These are phyloP conservation scores for Speoplatyrhinus poulsoni DNA, from an alignment of 2,113 vertebrate genomes.

Conservation along the genomic window DNA sequence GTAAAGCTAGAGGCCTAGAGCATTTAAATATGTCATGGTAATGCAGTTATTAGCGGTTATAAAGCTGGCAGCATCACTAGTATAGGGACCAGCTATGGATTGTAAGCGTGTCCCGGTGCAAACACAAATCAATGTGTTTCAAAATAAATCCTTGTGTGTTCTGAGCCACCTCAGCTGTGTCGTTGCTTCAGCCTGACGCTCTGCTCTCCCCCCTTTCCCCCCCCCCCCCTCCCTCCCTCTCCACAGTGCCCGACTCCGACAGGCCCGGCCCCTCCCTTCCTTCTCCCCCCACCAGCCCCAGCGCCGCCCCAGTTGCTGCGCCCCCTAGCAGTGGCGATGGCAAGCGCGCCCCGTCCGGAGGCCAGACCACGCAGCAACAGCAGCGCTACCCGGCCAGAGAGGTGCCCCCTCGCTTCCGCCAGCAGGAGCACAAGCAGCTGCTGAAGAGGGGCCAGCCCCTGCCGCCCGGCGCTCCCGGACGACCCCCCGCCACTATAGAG, in stretches of 20 bases:
- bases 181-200: constrained; percentile 30
- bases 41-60: no score
- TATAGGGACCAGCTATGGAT: constrained; percentile 32
- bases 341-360: constrained; percentile 81
- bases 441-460: constrained; percentile 94
- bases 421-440: constrained; percentile 99
- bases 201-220: constrained; percentile 26
- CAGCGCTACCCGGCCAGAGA: constrained; percentile 93
- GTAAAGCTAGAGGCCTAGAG: no score
- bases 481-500: constrained; percentile 57
- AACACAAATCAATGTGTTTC: constrained; percentile 4
- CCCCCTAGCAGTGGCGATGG: constrained; percentile 91
- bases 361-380: constrained; percentile 70
- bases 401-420: constrained; percentile 97
- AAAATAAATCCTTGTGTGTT: constrained; percentile 17
- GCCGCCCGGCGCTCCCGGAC: constrained; percentile 68
- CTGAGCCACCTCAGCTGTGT: constrained; percentile 6
- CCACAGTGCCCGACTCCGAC: constrained; percentile 92
- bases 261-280: constrained; percentile 90
- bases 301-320: constrained; percentile 84
- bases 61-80: constrained; percentile 12
- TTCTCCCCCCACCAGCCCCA: constrained; percentile 85
- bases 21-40: no score
- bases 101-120: constrained; percentile 25
- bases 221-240: constrained; percentile 13